Evolutionary conservation across 2,113 vertebrate species (phyloP).

Genomic region (Quiscalus mexicanus): DNA sequence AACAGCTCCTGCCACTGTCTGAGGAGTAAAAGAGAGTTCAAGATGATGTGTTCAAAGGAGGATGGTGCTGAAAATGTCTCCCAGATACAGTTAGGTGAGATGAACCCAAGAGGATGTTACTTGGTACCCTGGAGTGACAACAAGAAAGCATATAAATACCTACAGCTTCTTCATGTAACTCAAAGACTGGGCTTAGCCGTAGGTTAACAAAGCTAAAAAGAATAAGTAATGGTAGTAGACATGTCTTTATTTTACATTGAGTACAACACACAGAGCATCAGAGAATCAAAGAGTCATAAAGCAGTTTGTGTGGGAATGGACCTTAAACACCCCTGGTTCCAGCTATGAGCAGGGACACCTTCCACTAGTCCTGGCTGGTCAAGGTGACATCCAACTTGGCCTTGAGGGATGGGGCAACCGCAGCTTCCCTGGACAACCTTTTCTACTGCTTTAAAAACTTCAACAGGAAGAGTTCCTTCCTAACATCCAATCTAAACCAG

Average conservation of each 20-base stretch:
- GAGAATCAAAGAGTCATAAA: background rate
- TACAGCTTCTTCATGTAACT: background rate
- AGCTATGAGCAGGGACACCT: background rate
- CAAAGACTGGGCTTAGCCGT: background rate
- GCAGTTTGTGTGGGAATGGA: background rate
- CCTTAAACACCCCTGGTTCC: background rate
- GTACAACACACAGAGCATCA: background rate
- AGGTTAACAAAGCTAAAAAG: background rate
- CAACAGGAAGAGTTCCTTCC: background rate
- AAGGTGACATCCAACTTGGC: accelerated
- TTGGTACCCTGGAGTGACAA: background rate
- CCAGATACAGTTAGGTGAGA: background rate
- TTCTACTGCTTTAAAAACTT: background rate
- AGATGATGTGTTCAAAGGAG: background rate
- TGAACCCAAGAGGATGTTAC: background rate
- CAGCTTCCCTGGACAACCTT: background rate
- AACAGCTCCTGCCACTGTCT: background rate
- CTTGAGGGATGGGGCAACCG: background rate
- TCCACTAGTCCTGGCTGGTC: background rate
- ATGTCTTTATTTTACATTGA: background rate
- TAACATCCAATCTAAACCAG: background rate
- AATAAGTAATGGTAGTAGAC: background rate
- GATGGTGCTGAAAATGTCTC: background rate
- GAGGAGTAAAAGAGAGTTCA: background rate
- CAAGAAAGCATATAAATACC: background rate